A percentile compares a stretch with the other conserved stretches of the same genome.
Conservation (phyloP, 2,797 vertebrate genomes). For the Pantherophis vulpinus region DNA sequence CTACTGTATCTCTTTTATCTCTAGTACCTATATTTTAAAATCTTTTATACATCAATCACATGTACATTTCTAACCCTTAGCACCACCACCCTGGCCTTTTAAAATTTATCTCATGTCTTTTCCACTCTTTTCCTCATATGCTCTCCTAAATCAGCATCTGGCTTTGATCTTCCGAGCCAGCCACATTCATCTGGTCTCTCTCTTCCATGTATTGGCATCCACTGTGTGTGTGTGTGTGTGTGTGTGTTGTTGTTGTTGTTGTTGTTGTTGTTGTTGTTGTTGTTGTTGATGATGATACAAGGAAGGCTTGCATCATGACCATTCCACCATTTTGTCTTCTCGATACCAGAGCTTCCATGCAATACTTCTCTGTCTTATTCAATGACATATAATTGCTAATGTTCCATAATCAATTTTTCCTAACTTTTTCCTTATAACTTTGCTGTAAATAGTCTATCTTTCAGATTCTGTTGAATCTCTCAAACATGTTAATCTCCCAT, state of each 20-base stretch:
- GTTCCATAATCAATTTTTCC: neutral
- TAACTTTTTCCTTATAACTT: neutral
- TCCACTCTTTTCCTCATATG: neutral
- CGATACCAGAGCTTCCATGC: neutral
- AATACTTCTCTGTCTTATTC: neutral
- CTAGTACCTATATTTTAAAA: neutral
- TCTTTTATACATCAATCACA: neutral
- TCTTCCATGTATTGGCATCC: neutral
- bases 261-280: neutral
- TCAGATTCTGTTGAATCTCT: neutral
- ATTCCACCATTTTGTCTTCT: neutral
- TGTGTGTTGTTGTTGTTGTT: neutral
- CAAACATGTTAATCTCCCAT: neutral
- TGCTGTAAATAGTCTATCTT: neutral
- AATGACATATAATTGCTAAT: neutral
- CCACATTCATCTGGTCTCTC: neutral
- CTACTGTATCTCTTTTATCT: neutral
- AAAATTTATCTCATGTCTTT: neutral
- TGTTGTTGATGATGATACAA: neutral
- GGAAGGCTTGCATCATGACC: neutral
- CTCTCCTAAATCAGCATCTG: neutral
- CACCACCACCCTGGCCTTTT: too few species aligned
- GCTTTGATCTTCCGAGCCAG: neutral
- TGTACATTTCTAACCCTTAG: neutral
- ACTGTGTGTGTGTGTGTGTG: neutral